Evolutionary conservation across 2,888 invertebrate species (phyloP).

Genomic region (Theretra japonica): DNA sequence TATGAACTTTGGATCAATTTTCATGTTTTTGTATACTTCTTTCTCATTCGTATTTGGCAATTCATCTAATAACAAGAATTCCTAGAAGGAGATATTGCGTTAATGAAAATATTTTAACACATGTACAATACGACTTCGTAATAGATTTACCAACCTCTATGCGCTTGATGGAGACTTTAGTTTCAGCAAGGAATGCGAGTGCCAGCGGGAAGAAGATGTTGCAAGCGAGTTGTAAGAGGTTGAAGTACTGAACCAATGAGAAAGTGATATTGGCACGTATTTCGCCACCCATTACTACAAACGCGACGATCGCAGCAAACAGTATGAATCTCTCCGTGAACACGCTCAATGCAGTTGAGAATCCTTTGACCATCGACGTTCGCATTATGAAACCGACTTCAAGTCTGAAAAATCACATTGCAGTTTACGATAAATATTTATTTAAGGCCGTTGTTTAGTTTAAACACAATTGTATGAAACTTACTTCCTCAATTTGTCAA

Average conservation of each 20-base stretch:
- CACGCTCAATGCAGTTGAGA: constrained; percentile 87
- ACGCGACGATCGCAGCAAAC: constrained; percentile 91
- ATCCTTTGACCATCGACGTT: constrained; percentile 88
- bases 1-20: constrained; percentile 48
- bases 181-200: constrained; percentile 86
- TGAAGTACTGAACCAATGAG: constrained; percentile 91
- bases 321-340: constrained; percentile 94
- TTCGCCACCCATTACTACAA: constrained; percentile 87
- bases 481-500: constrained; percentile 88
- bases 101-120: neutral
- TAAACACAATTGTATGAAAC: constrained; percentile 39
- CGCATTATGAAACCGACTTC: constrained; percentile 88
- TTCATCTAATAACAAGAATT: constrained; percentile 76
- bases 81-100: constrained; percentile 50
- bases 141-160: constrained; percentile 81
- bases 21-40: constrained; percentile 43
- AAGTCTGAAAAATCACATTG: constrained; percentile 69
- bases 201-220: constrained; percentile 87
- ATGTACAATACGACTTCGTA: constrained; percentile 13
- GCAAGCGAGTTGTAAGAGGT: constrained; percentile 88
- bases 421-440: neutral
- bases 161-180: constrained; percentile 86
- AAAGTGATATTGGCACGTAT: constrained; percentile 88
- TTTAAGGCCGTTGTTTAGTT: neutral
- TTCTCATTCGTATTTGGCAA: constrained; percentile 55